These are phyloP conservation scores for Diplodus puntazzo DNA, from an alignment of 2,797 vertebrate genomes.

Conservation along the genomic window DNA sequence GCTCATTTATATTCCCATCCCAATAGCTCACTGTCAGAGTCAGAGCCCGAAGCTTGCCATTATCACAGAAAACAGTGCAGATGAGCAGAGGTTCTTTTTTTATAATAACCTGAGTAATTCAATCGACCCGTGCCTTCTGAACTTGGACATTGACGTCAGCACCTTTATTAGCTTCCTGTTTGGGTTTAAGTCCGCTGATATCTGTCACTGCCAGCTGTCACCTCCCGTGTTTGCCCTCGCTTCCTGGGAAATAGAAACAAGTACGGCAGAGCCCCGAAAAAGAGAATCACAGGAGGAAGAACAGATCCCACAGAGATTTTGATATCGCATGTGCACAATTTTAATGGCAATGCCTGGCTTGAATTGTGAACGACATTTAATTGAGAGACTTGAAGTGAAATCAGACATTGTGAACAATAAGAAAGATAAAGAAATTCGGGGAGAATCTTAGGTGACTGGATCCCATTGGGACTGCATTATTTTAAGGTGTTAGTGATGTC, in stretches of 20 bases:
- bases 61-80: conserved; percentile 31
- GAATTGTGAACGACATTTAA: neutral
- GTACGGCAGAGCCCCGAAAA: neutral
- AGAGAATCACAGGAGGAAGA: neutral
- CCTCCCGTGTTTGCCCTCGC: conserved; percentile 15
- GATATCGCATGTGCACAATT: neutral
- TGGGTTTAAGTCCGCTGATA: conserved; percentile 42
- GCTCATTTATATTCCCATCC: conserved; percentile 36
- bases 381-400: neutral
- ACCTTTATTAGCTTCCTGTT: conserved; percentile 51
- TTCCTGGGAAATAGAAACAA: conserved; percentile 48
- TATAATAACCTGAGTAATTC: conserved; percentile 32
- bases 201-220: conserved; percentile 25
- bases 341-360: neutral
- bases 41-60: conserved; percentile 40
- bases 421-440: neutral
- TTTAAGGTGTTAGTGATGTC: neutral
- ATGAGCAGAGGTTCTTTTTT: conserved; percentile 19
- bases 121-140: conserved; percentile 49
- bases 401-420: neutral
- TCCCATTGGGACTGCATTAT: neutral
- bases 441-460: no score
- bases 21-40: conserved; percentile 22
- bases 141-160: conserved; percentile 62
- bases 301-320: neutral